A percentile compares a stretch with the other conserved stretches of the same genome.
These are phyloP conservation scores for Pachyseris speciosa DNA, from an alignment of 64 coral and sea anemone species.

Conservation along the genomic window DNA sequence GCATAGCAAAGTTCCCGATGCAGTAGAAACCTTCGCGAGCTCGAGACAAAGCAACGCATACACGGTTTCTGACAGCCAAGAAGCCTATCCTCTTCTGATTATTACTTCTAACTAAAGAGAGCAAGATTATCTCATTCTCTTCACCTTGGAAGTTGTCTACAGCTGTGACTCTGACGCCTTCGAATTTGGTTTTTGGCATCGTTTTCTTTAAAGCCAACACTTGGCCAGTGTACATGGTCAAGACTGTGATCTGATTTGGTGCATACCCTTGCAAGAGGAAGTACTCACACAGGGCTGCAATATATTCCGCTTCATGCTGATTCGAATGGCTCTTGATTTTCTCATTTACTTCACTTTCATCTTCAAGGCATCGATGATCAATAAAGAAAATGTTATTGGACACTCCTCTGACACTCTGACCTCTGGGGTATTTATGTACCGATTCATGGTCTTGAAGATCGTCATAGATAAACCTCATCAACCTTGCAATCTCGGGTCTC, in stretches of 20 bases:
- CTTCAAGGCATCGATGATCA: constrained; percentile 62
- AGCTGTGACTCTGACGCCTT: constrained; percentile 83
- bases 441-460: constrained; percentile 53
- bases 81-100: constrained; percentile 83
- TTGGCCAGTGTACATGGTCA: constrained; percentile 87
- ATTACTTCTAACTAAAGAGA: constrained; percentile 88
- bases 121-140: constrained; percentile 92
- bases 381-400: constrained; percentile 72
- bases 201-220: constrained; percentile 52
- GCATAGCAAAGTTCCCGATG: constrained; percentile 72
- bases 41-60: constrained; percentile 88
- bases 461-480: constrained; percentile 77
- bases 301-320: constrained; percentile 81
- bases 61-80: constrained; percentile 71
- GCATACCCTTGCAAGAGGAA: constrained; percentile 81
- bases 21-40: constrained; percentile 83
- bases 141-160: constrained; percentile 98
- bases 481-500: constrained; percentile 73
- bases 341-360: constrained; percentile 66
- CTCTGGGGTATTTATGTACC: constrained; percentile 50
- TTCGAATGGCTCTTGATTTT: constrained; percentile 85
- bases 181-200: constrained; percentile 73
- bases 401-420: constrained; percentile 50
- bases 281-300: constrained; percentile 78
- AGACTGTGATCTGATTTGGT: constrained; percentile 73